Evolutionary conservation across 2,113 vertebrate species (phyloP), one percentile per base, ranked within the genome.

Genomic region (Maccullochella peelii): DNA sequence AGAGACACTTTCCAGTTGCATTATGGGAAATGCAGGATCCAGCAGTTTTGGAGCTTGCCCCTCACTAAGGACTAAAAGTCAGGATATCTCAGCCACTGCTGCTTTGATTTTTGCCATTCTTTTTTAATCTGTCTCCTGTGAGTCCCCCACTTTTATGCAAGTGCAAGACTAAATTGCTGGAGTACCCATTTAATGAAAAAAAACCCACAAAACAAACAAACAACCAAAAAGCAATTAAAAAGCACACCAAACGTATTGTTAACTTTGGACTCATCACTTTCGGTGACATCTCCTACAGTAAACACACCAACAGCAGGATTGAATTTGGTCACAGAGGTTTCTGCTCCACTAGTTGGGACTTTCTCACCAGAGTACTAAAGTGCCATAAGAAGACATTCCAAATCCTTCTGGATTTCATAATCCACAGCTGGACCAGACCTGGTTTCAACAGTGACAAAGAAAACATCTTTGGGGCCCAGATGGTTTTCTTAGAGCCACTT

Each of bases 361-460:
- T 61, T 73, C 15, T 1, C 36, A 82, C 9, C 52, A 14, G 52
- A 78, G 18, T 49, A 27, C 23, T 67, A 4, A 78, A 59, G 61
- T 79, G 74, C 61, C 54, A 86, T 61, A 18, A 1, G 10, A 65
- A 79, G 33, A 82, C 68, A 27, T 80, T 83, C 50, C 65, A 83
- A n/a, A 74, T 68, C 66, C 55, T 15, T 59, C 61, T 7, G 50
- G 38, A n/a, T 67, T 33, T 75, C 79, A 74, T 47, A 4, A 38
- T 67, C 44, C 25, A 61, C 47, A 1, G 47, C 62, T 74, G 25
- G 44, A 40, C 33, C 55, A 25, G 9, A 55, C 23, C 55, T 44
- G 49, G 49, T 57, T 61, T 42, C 25, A 68, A 8, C 72, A 7
- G 70, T n/a, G 8, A 42, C 47, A 15, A 77, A 72, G 44, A 21